Percentiles rank a stretch among this genome's conserved stretches.
Conservation (phyloP, 2,888 invertebrate species). For the Mesodorylaimus sp. region DNA sequence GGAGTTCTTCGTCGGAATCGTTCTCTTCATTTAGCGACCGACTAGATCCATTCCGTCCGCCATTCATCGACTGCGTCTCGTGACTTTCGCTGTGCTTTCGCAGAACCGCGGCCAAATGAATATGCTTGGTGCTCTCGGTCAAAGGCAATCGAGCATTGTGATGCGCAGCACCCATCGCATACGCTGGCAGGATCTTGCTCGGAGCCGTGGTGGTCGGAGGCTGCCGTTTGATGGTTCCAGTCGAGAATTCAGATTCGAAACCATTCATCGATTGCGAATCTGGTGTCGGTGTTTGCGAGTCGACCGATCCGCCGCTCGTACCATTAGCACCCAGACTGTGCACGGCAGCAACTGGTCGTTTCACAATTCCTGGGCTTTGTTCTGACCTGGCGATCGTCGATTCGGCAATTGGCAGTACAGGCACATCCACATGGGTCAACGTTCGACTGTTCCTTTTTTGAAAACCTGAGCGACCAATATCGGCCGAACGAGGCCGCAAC, state of each 20-base stretch:
- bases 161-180: not conserved
- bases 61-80: not conserved
- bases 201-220: not conserved
- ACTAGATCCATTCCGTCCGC: not conserved
- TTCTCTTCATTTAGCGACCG: slow-evolving; percentile 14
- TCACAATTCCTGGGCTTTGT: not conserved
- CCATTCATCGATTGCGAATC: not conserved
- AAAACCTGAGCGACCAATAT: no score
- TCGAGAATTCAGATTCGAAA: not conserved
- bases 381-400: not conserved
- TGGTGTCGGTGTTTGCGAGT: slow-evolving; percentile 1
- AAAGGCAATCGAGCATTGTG: not conserved
- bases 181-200: not conserved
- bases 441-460: slow-evolving; percentile 8
- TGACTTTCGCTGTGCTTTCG: not conserved
- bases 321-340: not conserved
- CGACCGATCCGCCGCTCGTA: not conserved
- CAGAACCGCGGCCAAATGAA: not conserved
- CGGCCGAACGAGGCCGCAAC: no score
- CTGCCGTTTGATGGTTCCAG: slow-evolving; percentile 11
- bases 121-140: not conserved
- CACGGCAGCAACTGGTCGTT: not conserved
- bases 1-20: slow-evolving; percentile 25
- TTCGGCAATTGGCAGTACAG: slow-evolving; percentile 1
- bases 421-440: slow-evolving; percentile 8